These are phyloP conservation scores for Rhagoletis pomonella DNA, from an alignment of 1,140 invertebrate species.

Conservation along the genomic window DNA sequence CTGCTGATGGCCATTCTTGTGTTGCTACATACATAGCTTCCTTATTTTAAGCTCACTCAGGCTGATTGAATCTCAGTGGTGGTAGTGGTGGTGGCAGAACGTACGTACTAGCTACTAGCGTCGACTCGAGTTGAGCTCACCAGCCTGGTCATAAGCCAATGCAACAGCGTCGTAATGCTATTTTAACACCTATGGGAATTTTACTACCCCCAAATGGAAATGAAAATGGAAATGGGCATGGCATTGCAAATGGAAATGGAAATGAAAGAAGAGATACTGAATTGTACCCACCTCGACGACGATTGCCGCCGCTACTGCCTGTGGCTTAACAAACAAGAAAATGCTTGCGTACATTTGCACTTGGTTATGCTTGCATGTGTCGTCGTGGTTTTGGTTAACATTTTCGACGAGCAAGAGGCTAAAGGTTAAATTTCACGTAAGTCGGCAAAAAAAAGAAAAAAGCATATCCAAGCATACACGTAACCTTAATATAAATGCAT, in stretches of 20 bases:
- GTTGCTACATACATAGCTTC: neutral
- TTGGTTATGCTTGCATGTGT: conserved; percentile 6
- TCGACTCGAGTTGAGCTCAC: neutral
- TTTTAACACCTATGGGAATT: conserved; percentile 55
- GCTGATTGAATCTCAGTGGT: neutral
- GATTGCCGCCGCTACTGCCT: neutral
- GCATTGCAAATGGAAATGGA: conserved; percentile 44
- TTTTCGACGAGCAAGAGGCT: conserved; percentile 3
- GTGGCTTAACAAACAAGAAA: neutral
- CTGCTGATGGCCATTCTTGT: neutral
- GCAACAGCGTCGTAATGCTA: conserved; percentile 47
- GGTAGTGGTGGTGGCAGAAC: neutral
- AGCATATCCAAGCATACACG: neutral
- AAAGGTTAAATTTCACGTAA: conserved; percentile 51
- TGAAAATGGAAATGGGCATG: neutral
- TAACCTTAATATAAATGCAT: neutral
- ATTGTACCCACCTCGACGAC: neutral
- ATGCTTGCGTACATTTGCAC: conserved; percentile 3
- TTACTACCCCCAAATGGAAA: conserved; percentile 37
- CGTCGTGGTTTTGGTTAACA: conserved; percentile 12
- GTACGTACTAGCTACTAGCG: neutral
- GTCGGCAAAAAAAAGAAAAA: neutral
- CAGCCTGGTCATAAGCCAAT: conserved; percentile 34
- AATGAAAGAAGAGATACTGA: conserved; percentile 49
- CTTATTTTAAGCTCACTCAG: conserved; percentile 16